These are phyloP conservation scores for Aradus depressus DNA, from an alignment of 2,888 invertebrate genomes.

Conservation along the genomic window DNA sequence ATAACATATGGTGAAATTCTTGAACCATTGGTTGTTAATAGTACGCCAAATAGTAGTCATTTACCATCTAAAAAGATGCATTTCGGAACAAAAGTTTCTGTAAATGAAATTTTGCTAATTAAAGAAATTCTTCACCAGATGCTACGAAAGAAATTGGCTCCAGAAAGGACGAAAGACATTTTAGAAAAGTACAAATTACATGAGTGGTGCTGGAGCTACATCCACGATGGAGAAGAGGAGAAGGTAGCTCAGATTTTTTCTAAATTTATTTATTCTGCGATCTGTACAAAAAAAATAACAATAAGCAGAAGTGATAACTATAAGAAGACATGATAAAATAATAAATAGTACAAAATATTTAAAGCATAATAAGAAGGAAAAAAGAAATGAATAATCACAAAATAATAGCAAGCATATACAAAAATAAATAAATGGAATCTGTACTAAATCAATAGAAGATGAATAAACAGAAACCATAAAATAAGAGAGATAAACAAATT, in stretches of 20 bases:
- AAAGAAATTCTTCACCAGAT: conserved; percentile 4
- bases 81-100: background rate
- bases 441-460: no score
- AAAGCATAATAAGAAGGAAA: no score
- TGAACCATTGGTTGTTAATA: no score
- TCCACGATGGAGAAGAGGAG: background rate
- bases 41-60: background rate
- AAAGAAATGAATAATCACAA: no score
- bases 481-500: no score
- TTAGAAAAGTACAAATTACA: conserved; percentile 6
- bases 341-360: no score
- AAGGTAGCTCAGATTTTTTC: background rate
- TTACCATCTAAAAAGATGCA: conserved; percentile 1
- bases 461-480: no score
- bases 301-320: no score
- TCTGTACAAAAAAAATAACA: no score
- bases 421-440: no score
- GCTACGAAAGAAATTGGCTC: background rate
- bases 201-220: background rate
- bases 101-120: conserved; percentile 8
- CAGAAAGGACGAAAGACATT: background rate
- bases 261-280: background rate
- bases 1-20: background rate
- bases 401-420: no score
- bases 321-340: no score